Percentiles rank a stretch among this genome's conserved stretches.
Conservation (phyloP, 2,113 vertebrate species). For the Lophotis ruficrista region DNA sequence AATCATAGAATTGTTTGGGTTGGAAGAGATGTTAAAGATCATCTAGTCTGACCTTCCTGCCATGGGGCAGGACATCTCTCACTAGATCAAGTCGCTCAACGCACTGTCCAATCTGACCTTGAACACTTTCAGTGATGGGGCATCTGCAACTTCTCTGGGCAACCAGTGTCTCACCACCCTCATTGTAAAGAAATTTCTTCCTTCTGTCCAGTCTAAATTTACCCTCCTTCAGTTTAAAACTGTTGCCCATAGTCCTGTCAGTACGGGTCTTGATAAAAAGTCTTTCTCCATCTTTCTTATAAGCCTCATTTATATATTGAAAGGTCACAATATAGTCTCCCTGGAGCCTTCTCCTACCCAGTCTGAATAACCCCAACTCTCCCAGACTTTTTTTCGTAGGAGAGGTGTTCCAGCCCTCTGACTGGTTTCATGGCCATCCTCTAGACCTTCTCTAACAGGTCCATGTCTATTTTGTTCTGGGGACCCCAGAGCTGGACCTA, state of each 20-base stretch:
- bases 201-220: not conserved
- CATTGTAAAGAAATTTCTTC: not conserved
- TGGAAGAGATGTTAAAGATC: not conserved
- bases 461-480: not conserved
- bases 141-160: not conserved
- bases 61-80: not conserved
- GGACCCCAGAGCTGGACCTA: not conserved
- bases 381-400: not conserved
- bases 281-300: not conserved
- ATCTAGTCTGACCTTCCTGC: not conserved
- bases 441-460: not conserved
- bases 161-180: not conserved
- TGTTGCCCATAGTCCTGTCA: not conserved
- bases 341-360: not conserved
- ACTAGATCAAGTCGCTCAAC: not conserved
- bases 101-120: not conserved
- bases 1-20: not conserved
- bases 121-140: fast-evolving
- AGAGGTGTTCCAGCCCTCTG: not conserved
- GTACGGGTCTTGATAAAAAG: not conserved
- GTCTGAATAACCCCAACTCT: not conserved
- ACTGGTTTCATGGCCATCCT: not conserved
- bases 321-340: not conserved
- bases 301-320: not conserved
- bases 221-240: not conserved